Base-by-base conservation (phyloP, 2,888 invertebrate genomes). In the Dastarcus helophoroides region DNA sequence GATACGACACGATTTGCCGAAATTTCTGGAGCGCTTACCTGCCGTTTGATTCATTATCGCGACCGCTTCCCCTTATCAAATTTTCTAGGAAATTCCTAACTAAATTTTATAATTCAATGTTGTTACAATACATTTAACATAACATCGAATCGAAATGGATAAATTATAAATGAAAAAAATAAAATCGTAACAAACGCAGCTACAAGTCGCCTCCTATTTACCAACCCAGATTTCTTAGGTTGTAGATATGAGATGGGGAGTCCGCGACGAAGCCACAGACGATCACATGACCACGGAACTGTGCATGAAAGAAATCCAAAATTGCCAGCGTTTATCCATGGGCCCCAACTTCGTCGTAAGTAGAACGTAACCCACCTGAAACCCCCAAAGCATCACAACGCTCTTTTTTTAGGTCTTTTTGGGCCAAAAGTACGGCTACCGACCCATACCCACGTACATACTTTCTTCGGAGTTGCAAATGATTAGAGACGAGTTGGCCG, bases 251-350 rank as follows among this genome's bases (percentile, higher is more conserved):
- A 71, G 95, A 51, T 95, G 95, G 95, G 95, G 95, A 3, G 94
- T 95, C 0, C 69, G 95, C 50, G 95, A 97, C 53, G 95, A 95
- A 62, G 94, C 95, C 0, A 97, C 95, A 0, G 95, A 97, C 52
- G 97, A 97, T 74, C 97, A 97, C 66, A 94, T 94, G 94, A 97
- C 95, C 11, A 95, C 95, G 0, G 91, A 94, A 51, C 73, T 97
- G 1, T 97, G 97, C 56, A 94, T 97, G 90, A 76, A 88, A 40
- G 97, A 97, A 66, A 95, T 97, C 39, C 85, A 89, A 61, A 97
- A 95, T 61, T 97, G 95, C 54, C 95, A 97, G 58, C 71, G 95
- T 3, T 67, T 95, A 2, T 94, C 94, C 2, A 93, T 95, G 85
- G 95, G 95, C 0, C 94, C 95, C 0, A 95, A 95, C 63, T 97